Base-by-base conservation (phyloP, 1,140 invertebrate genomes). In the Drosophila malerkotliana region DNA sequence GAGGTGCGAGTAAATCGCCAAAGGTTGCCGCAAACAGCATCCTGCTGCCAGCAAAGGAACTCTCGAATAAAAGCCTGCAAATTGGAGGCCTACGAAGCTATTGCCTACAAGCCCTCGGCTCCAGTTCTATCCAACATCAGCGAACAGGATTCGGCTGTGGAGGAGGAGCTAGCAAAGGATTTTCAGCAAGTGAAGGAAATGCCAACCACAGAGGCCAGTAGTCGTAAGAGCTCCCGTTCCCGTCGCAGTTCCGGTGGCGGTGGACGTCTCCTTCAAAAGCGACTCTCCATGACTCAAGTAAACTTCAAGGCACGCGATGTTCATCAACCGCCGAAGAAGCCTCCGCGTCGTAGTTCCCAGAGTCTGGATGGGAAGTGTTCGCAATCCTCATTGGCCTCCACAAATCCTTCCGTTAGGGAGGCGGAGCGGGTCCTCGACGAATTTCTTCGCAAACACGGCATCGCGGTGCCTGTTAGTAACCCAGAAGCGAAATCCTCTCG, bases 1-100 rank as follows among this genome's bases (percentile, higher is more conserved):
- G 90, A 91, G 47, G 87, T 91, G 5, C 77, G 85, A 7, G 80
- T 91, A 0, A 91, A 91, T 24, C 71, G 77, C 7, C 49, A 90
- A 18, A 91, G 91, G 44, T 18, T 89, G 5, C 41, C 72, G 8
- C 1, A 18, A n/a, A 10, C 24, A 1, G 3, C 24, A 28, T 12
- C n/a, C 9, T 30, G 14, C 15, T 71, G 67, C 52, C 67, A 26
- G 10, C 8, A 56, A 0, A 49, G 51, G 6, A 61, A 14, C 8
- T 55, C 53, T 4, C 47, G 37, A 0, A 37, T 4, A 2, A 6
- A 41, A 48, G n/a, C 45, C 12, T n/a, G 45, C n/a, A 39, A 51
- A 49, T 59, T 53, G 49, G 56, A 69, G 2, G 18, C 59, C 0
- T 26, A 53, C 24, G 64, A 75, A 6, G 51, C 60, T 15, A 49